Evolutionary conservation across 2,113 vertebrate genomes (phyloP), one percentile per base, ranked within the genome.

Genomic region (Sorex araneus): DNA sequence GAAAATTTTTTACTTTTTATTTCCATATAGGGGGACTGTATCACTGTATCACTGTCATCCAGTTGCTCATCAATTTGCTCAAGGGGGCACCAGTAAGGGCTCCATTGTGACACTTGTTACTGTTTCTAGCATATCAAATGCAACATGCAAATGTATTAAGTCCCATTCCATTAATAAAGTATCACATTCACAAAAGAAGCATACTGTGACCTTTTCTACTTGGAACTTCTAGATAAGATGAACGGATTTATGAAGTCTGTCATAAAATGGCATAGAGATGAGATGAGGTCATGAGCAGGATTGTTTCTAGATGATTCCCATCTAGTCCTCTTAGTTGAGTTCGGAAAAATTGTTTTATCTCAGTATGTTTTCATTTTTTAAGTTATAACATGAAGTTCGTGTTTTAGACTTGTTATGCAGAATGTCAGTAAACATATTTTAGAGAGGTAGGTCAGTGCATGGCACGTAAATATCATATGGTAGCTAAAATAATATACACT

Each of bases 81-180:
- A n/a, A n/a, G n/a, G n/a, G n/a, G n/a, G n/a, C n/a, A n/a, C n/a
- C n/a, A n/a, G n/a, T n/a, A n/a, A n/a, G n/a, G n/a, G n/a, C n/a
- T n/a, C n/a, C n/a, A n/a, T n/a, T n/a, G n/a, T n/a, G n/a, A n/a
- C n/a, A n/a, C n/a, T n/a, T n/a, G n/a, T n/a, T n/a, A n/a, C n/a
- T n/a, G n/a, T n/a, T n/a, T n/a, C n/a, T n/a, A n/a, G n/a, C n/a
- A n/a, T n/a, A n/a, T n/a, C n/a, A n/a, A n/a, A n/a, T n/a, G 32
- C 50, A 8, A 57, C 40, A 69, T 36, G 74, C 36, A 92, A 70
- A 77, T 64, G 45, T 45, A 60, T 40, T 57, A 82, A 40, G 8
- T 66, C 87, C 40, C 32, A 57, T 85, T 67, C 15, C 1, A 75
- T 78, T 79, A 90, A 57, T 13, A 87, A 92, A 84, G 5, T 34